Evolutionary conservation across 2,888 invertebrate genomes (phyloP).

Genomic region (Aleiodes leptofemur): DNA sequence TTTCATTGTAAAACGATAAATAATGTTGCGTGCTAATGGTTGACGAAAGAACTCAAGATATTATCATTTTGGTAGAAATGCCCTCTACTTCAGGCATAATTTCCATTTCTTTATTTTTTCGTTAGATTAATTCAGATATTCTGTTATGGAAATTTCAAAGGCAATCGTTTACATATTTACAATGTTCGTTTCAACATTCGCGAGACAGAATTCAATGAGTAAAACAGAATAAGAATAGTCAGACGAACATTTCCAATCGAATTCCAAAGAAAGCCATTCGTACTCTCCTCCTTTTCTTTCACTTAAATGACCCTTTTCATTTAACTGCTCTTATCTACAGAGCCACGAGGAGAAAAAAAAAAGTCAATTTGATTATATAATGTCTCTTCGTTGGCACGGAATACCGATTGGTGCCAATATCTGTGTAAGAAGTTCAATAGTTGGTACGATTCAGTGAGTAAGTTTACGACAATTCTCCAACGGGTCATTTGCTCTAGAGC

Average conservation of each 20-base stretch:
- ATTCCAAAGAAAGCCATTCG: background rate
- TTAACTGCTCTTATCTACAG: too few relatives aligned
- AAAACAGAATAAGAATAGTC: background rate
- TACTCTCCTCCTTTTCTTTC: background rate
- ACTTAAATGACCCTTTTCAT: too few relatives aligned
- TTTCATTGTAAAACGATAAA: background rate
- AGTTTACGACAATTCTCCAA: constrained; percentile 27
- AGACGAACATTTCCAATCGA: constrained; percentile 1
- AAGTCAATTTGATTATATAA: constrained; percentile 27
- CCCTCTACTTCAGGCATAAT: background rate
- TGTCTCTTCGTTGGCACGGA: constrained; percentile 10
- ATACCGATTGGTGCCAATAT: constrained; percentile 34
- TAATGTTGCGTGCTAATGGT: constrained; percentile 19
- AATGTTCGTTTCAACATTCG: background rate
- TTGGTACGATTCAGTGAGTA: constrained; percentile 31
- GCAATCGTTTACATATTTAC: constrained; percentile 8
- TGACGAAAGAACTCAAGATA: constrained; percentile 9
- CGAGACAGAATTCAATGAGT: constrained; percentile 3
- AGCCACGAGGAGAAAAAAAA: constrained; percentile 12
- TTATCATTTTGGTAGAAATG: constrained; percentile 4
- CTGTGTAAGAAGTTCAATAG: constrained; percentile 31
- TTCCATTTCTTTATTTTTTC: constrained; percentile 6
- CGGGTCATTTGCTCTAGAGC: constrained; percentile 17
- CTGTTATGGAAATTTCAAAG: background rate
- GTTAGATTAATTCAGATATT: constrained; percentile 24